phyloP scores from a whole-genome alignment of 2,797 vertebrate species.

The Coccyzus lansbergi region DNA sequence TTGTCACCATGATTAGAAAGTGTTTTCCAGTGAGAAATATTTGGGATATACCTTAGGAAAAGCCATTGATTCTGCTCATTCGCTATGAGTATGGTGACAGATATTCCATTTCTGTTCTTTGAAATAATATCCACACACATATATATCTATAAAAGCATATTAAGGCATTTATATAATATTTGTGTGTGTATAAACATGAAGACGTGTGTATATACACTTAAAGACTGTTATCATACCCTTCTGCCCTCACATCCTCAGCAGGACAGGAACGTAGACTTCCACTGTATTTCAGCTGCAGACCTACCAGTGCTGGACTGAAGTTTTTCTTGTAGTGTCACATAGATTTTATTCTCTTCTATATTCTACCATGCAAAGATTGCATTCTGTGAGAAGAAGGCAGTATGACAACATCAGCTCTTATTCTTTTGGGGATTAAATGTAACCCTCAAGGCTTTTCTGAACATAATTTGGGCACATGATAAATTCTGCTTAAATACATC shows the following conservation, averaged over 20 bases:
- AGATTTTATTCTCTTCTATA: neutral
- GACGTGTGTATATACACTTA: fast-evolving
- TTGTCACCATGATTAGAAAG: neutral
- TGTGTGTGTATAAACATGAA: no score
- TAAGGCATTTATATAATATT: neutral
- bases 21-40: neutral
- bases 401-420: neutral
- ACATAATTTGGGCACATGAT: neutral
- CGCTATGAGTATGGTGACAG: neutral
- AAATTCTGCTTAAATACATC: neutral
- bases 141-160: neutral
- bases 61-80: neutral
- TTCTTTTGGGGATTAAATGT: neutral
- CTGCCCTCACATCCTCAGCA: neutral
- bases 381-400: neutral
- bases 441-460: neutral
- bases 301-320: neutral
- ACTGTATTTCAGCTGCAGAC: neutral
- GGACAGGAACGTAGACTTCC: neutral
- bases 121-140: neutral
- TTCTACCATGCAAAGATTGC: fast-evolving
- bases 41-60: neutral
- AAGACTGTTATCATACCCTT: neutral
- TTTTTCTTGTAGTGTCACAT: neutral
- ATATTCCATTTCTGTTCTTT: neutral